Base-by-base conservation (phyloP, 2,888 invertebrate species). In the Apotomis turbidana region DNA sequence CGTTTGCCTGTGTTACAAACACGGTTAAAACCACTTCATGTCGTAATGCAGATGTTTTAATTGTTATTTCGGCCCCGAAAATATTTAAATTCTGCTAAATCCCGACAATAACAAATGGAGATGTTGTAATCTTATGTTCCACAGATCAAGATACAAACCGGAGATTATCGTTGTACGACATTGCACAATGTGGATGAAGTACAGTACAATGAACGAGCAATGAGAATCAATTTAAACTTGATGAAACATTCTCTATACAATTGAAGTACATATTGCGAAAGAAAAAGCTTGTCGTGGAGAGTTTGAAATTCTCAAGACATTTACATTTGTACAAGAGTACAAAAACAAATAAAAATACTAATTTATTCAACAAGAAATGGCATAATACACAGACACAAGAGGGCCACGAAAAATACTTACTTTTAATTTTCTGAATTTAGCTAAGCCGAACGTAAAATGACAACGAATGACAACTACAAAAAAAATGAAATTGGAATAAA, bases 131-230 rank as follows among this genome's bases (percentile, higher is more conserved):
- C 8, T 62, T 57, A 67, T 60, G 54, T 41, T 54, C 66, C 66
- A 68, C 68, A 72, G 72, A 72, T 72, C 72, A 68, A 68, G 62
- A 72, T 72, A 54, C 66, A 71, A 57, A 52, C 10, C n/a, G 27
- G 27, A 72, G 58, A 72, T 71, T 44, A 70, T 70, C 59, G 27
- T n/a, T 52, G 72, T 63, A 57, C 66, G 44, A 60, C 55, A 68
- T 72, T 72, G 57, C 72, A 63, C 59, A 68, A 68, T 58, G 57
- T 72, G 68, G 58, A 27, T 44, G 66, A 54, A 54, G 58, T 54
- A 13, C 44, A 38, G 49, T 41, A 58, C 52, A 63, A 63, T 49
- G 52, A 58, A 68, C 72, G 62, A 58, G 64, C 70, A 58, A 51
- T 67, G 67, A 57, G 66, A 66, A 66, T 66, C 66, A 46, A 57